phyloP scores from a whole-genome alignment of 1,140 invertebrate species.

The Laodelphax striatellus region DNA sequence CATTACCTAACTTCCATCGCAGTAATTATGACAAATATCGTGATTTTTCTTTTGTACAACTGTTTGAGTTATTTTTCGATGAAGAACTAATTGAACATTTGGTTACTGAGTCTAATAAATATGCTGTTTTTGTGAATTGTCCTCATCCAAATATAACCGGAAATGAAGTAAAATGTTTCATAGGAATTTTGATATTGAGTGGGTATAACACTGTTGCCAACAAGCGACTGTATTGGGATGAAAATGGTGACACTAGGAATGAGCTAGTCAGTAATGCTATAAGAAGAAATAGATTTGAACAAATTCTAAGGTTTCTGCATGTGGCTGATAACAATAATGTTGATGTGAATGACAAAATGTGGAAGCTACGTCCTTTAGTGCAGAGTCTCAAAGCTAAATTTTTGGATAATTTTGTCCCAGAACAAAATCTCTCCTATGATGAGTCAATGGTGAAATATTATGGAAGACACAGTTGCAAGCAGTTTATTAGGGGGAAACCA shows the following conservation, averaged over 20 bases:
- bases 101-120: slow-evolving; percentile 11
- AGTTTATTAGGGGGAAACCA: slow-evolving; percentile 24
- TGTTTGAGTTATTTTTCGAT: slow-evolving; percentile 19
- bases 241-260: slow-evolving; percentile 11
- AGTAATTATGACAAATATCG: neutral
- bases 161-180: slow-evolving; percentile 19
- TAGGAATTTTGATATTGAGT: slow-evolving; percentile 19
- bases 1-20: too few relatives aligned
- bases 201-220: slow-evolving; percentile 17
- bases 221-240: slow-evolving; percentile 19
- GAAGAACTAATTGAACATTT: slow-evolving; percentile 17
- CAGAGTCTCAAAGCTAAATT: slow-evolving; percentile 15
- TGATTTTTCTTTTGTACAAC: slow-evolving; percentile 11
- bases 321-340: slow-evolving; percentile 12
- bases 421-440: slow-evolving; percentile 22
- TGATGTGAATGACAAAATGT: slow-evolving; percentile 13
- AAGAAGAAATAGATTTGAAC: slow-evolving; percentile 14
- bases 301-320: slow-evolving; percentile 14
- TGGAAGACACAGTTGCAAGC: slow-evolving; percentile 23
- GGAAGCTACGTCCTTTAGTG: slow-evolving; percentile 13
- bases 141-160: slow-evolving; percentile 12
- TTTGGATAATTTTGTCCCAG: slow-evolving; percentile 21
- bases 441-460: slow-evolving; percentile 25
- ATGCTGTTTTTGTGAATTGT: slow-evolving; percentile 13
- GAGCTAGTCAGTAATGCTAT: slow-evolving; percentile 12